phyloP scores from a whole-genome alignment of 2,888 invertebrate genomes.

The Lamproptera curius region DNA sequence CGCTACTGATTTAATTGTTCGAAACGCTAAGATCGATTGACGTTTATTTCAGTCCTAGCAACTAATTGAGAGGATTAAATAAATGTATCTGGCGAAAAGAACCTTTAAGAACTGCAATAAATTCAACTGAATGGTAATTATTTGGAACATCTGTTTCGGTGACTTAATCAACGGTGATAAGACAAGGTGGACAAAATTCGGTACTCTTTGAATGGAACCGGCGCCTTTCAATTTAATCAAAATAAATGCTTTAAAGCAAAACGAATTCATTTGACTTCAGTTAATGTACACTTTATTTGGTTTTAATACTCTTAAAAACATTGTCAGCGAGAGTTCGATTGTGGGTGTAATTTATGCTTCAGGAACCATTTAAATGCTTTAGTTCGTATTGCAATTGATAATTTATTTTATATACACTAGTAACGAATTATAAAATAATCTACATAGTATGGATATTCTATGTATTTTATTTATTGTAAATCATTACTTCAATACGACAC shows the following conservation, averaged over 20 bases:
- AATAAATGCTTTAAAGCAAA: background rate
- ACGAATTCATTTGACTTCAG: background rate
- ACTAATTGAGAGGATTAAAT: too few relatives aligned
- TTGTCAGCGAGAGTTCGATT: too few relatives aligned
- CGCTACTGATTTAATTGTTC: background rate
- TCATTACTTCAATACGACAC: too few relatives aligned
- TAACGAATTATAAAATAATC: too few relatives aligned
- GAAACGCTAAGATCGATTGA: background rate
- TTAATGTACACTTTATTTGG: background rate
- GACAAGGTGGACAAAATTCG: background rate
- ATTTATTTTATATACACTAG: too few relatives aligned
- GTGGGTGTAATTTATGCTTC: too few relatives aligned
- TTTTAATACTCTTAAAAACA: too few relatives aligned
- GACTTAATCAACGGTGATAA: background rate
- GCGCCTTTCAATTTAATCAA: background rate
- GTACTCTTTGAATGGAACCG: background rate
- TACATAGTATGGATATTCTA: too few relatives aligned
- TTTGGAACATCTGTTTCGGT: background rate
- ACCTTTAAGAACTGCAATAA: background rate
- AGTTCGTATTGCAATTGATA: too few relatives aligned
- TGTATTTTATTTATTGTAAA: too few relatives aligned
- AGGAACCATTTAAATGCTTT: too few relatives aligned
- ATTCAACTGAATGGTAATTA: background rate
- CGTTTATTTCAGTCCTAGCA: background rate
- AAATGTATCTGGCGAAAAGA: too few relatives aligned